phyloP scores from a whole-genome alignment of 1,140 invertebrate species.

The Saccostrea cuccullata region DNA sequence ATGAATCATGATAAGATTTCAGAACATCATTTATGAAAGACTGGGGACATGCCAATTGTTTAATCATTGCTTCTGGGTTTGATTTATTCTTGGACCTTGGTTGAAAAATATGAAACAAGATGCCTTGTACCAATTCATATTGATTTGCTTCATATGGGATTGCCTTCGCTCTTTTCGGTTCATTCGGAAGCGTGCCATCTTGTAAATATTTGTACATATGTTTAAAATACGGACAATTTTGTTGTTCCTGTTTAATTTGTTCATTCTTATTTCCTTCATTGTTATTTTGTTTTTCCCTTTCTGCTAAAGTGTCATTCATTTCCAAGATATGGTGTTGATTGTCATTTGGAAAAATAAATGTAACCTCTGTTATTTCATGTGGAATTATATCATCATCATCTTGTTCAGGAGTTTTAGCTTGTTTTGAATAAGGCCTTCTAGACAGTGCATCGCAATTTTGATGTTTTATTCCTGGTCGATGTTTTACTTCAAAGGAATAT shows the following conservation, averaged over 20 bases:
- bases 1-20: slow-evolving; percentile 51
- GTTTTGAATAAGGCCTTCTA: neutral
- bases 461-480: neutral
- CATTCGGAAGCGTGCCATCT: neutral
- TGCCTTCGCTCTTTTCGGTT: slow-evolving; percentile 34
- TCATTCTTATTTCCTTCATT: neutral
- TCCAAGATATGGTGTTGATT: neutral
- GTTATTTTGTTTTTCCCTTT: neutral
- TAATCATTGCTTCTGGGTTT: slow-evolving; percentile 11
- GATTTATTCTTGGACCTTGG: neutral
- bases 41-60: slow-evolving; percentile 53
- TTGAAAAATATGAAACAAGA: slow-evolving; percentile 49
- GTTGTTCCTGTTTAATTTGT: neutral
- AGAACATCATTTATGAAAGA: slow-evolving; percentile 45
- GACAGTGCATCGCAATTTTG: neutral
- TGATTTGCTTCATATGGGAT: slow-evolving; percentile 37
- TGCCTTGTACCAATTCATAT: slow-evolving; percentile 50
- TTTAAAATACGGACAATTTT: neutral
- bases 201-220: neutral
- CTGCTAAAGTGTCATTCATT: neutral
- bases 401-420: neutral
- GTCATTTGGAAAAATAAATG: neutral
- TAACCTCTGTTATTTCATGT: neutral
- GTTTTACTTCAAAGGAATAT: neutral
- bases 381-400: neutral